These are phyloP conservation scores for Marmota flaviventris DNA, from an alignment of 2,113 vertebrate species.

Conservation along the genomic window DNA sequence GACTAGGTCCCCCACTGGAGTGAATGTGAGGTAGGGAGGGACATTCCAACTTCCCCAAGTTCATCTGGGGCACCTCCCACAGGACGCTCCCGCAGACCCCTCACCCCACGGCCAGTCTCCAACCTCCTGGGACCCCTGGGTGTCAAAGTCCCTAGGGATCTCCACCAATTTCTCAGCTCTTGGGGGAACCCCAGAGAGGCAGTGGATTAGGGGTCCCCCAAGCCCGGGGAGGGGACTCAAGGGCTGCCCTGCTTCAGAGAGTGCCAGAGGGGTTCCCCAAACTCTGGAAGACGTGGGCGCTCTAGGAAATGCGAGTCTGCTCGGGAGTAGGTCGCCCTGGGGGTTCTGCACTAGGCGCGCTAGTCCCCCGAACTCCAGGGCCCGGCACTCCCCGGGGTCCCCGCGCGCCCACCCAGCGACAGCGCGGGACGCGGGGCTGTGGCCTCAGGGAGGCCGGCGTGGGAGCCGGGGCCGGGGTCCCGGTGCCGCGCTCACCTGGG, in stretches of 20 bases:
- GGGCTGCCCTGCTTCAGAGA: not conserved
- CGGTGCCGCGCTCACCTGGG: constrained; percentile 90
- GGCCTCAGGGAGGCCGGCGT: not conserved
- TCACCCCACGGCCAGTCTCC: not conserved
- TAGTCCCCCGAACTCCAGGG: constrained; percentile 33
- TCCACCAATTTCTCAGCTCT: not conserved
- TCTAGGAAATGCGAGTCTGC: not conserved
- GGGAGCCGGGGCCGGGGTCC: not conserved
- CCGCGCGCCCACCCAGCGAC: not conserved
- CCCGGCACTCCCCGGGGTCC: not conserved
- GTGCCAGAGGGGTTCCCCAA: not conserved
- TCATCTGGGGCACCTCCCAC: not conserved
- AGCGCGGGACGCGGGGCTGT: not conserved
- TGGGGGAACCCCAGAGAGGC: not conserved
- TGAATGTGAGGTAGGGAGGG: not conserved
- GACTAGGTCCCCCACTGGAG: not conserved
- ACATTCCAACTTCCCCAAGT: constrained; percentile 74
- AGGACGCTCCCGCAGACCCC: not conserved
- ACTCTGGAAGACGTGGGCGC: not conserved
- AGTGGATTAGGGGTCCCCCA: not conserved
- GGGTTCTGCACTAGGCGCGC: not conserved
- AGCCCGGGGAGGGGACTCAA: not conserved
- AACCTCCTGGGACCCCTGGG: not conserved
- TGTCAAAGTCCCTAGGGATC: not conserved
- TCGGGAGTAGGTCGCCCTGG: not conserved